Conservation (phyloP, 2,888 invertebrate species). For the Subacronicta megacephala region DNA sequence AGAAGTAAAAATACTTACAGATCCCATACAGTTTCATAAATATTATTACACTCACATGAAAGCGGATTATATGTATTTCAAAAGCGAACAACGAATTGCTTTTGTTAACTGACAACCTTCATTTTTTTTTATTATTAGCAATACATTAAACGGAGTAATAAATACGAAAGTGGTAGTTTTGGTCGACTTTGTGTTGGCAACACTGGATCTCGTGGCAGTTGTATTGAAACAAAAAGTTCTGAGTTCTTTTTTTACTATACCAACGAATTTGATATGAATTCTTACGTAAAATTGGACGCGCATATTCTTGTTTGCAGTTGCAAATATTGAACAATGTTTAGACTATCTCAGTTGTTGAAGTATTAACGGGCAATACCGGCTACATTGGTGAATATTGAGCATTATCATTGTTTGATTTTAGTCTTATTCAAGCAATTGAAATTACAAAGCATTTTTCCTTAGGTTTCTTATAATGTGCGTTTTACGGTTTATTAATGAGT, state of each 20-base stretch:
- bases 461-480: neutral
- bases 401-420: no score
- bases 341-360: slow-evolving; percentile 10
- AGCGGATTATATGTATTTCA: slow-evolving; percentile 79
- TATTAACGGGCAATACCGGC: slow-evolving; percentile 34
- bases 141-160: slow-evolving; percentile 47
- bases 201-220: slow-evolving; percentile 60
- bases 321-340: slow-evolving; percentile 22
- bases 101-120: slow-evolving; percentile 77
- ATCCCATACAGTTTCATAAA: slow-evolving; percentile 63
- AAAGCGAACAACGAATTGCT: slow-evolving; percentile 82
- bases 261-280: slow-evolving; percentile 71
- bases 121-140: slow-evolving; percentile 45
- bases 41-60: slow-evolving; percentile 80
- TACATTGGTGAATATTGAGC: neutral
- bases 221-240: slow-evolving; percentile 38
- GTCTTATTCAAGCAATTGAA: no score
- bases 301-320: slow-evolving; percentile 25
- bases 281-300: slow-evolving; percentile 50
- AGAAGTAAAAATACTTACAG: slow-evolving; percentile 72
- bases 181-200: slow-evolving; percentile 68
- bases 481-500: neutral
- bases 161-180: slow-evolving; percentile 51
- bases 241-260: slow-evolving; percentile 62
- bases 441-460: no score